These are phyloP conservation scores for Lepidocyrtoides sp. DNA, from an alignment of 2,888 invertebrate genomes.

Conservation along the genomic window DNA sequence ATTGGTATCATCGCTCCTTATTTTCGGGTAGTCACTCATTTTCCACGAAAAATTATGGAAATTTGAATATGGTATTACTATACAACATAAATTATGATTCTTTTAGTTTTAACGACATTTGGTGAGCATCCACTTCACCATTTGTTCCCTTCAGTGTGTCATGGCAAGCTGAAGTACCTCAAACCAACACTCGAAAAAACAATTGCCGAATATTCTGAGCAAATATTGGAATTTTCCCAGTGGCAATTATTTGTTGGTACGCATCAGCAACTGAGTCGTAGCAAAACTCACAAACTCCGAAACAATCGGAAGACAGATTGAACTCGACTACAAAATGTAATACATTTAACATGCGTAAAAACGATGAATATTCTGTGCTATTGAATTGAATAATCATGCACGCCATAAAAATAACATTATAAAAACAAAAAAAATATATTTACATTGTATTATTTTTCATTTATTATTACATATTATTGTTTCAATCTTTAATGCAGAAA, in stretches of 20 bases:
- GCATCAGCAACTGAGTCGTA: constrained; percentile 89
- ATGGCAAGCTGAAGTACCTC: constrained; percentile 90
- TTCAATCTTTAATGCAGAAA: no score
- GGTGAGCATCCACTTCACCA: constrained; percentile 94
- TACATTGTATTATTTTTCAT: no score
- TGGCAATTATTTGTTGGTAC: constrained; percentile 90
- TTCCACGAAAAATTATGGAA: not conserved
- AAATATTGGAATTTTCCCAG: constrained; percentile 87
- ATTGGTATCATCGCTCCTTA: constrained; percentile 75
- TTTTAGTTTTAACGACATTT: constrained; percentile 89
- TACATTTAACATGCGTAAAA: not conserved
- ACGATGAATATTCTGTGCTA: no score
- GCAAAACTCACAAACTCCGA: constrained; percentile 87
- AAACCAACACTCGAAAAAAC: constrained; percentile 88
- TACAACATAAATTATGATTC: not conserved
- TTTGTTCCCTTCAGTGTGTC: constrained; percentile 93
- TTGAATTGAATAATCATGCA: no score
- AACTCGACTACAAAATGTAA: no score
- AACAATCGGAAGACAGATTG: not conserved
- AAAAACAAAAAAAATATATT: no score
- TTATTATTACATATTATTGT: no score
- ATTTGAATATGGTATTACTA: not conserved
- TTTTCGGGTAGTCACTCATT: constrained; percentile 59
- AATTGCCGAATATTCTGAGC: constrained; percentile 88
- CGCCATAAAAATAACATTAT: no score